Evolutionary conservation across 2,113 vertebrate species (phyloP).

Genomic region (Pseudopodoces humilis): DNA sequence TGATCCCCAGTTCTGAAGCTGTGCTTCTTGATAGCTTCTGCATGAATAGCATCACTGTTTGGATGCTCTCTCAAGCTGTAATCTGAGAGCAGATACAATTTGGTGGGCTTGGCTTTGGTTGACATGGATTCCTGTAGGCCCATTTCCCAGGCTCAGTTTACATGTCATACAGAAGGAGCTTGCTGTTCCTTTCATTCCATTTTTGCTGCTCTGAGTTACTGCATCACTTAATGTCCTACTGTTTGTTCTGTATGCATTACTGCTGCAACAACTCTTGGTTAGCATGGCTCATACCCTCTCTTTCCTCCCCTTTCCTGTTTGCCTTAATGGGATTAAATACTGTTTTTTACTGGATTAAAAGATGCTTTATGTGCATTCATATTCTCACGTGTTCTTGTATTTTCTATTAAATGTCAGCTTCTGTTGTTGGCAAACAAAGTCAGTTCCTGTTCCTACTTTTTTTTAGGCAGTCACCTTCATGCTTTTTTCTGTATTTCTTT

Average conservation of each 20-base stretch:
- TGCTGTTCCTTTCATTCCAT: background rate
- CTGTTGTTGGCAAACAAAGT: background rate
- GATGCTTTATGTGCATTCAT: background rate
- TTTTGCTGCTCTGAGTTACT: background rate
- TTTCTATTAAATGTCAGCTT: background rate
- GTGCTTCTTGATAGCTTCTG: background rate
- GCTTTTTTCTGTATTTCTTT: background rate
- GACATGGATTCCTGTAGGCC: background rate
- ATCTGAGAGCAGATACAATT: background rate
- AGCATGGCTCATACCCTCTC: background rate
- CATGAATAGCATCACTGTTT: background rate
- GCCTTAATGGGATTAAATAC: background rate
- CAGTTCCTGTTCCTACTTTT: background rate
- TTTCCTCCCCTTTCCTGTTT: background rate
- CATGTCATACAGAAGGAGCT: background rate
- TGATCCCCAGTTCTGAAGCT: background rate
- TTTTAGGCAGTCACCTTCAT: background rate
- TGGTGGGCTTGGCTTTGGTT: constrained; percentile 23
- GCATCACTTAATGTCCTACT: background rate
- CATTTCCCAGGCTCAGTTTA: constrained; percentile 1
- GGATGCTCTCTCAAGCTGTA: background rate
- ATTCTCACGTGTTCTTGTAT: background rate
- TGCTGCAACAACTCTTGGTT: background rate
- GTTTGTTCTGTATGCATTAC: background rate
- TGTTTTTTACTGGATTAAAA: background rate